A percentile compares a stretch with the other conserved stretches of the same genome.
Conservation (phyloP, 2,888 invertebrate species). For the Erynnis tages region DNA sequence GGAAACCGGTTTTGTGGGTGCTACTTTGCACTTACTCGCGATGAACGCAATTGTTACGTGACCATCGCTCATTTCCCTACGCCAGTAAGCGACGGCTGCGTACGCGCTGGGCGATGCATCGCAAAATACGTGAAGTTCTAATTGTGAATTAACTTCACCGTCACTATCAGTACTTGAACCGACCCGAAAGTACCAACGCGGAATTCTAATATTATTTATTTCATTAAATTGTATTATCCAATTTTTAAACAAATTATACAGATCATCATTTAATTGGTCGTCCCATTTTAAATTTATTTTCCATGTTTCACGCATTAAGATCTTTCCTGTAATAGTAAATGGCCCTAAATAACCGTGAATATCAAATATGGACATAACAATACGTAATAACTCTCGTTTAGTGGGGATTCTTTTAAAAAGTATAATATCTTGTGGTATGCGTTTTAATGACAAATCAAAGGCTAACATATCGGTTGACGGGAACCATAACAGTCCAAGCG, state of each 20-base stretch:
- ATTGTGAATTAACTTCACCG: slow-evolving; percentile 7
- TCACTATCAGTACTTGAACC: neutral
- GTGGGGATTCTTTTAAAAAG: slow-evolving; percentile 15
- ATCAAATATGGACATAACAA: slow-evolving; percentile 27
- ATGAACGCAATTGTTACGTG: slow-evolving; percentile 14
- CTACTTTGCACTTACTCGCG: slow-evolving; percentile 22
- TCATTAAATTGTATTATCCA: slow-evolving; percentile 16
- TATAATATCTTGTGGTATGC: slow-evolving; percentile 16
- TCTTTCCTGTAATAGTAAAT: slow-evolving; percentile 18
- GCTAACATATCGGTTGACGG: slow-evolving; percentile 2
- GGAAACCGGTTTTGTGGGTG: slow-evolving; percentile 22
- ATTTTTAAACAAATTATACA: neutral
- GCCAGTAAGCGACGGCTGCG: slow-evolving; percentile 28
- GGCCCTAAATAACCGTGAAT: slow-evolving; percentile 19
- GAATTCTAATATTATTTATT: slow-evolving; percentile 17
- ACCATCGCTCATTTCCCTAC: slow-evolving; percentile 1
- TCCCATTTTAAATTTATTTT: slow-evolving; percentile 22
- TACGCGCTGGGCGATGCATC: slow-evolving; percentile 28
- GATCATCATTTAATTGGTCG: neutral
- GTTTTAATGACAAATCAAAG: slow-evolving; percentile 16
- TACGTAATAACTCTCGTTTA: slow-evolving; percentile 22
- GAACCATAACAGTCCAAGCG: slow-evolving; percentile 27
- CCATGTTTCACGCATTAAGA: slow-evolving; percentile 25
- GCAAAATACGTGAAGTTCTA: slow-evolving; percentile 22
- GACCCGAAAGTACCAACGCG: slow-evolving; percentile 19